Base-by-base conservation (phyloP, 2,888 invertebrate species). In the Corythucha ciliata region DNA sequence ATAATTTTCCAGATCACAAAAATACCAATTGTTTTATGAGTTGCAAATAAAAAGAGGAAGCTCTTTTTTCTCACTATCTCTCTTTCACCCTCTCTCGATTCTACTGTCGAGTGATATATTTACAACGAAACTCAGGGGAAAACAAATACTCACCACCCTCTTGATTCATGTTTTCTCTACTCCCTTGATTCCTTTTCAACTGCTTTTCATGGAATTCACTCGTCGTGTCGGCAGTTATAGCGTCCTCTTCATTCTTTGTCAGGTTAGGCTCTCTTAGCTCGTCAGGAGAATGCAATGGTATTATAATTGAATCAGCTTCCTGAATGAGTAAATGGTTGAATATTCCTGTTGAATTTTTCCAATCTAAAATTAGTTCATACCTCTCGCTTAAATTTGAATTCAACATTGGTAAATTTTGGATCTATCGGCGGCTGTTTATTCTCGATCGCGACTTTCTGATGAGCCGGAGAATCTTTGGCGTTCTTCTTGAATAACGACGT, bases 211-310 rank as follows among this genome's bases (percentile, higher is more conserved):
- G n/a, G n/a, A n/a, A n/a, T n/a, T n/a, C n/a, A n/a, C n/a, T n/a
- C n/a, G n/a, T 22, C n/a, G 22, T 32, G 18, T 49, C 52, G n/a
- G 36, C 16, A 7, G 39, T 45, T 10, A 51, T 51, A 5, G 40
- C 51, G 14, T 45, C 52, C 7, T 54, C 52, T 25, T 54, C 54
- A n/a, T 47, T n/a, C n/a, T n/a, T 48, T 25, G 51, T 25, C 4
- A 55, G 48, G 24, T 55, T 33, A 5, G 57, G 57, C 32, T 57
- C 56, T 4, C 48, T 50, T 8, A 57, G 47, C 21, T 57, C 57
- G 48, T 62, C 59, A 8, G 61, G 62, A n/a, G 83, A 82, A 57
- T 80, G 81, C 52, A 84, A 66, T 1, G 83, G 83, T 61, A 84
- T 83, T 57, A 81, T 77, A 48, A 84, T 79, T 48, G 76, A 73